phyloP scores from a whole-genome alignment of 2,797 vertebrate genomes.

The Pseudochromis fuscus region DNA sequence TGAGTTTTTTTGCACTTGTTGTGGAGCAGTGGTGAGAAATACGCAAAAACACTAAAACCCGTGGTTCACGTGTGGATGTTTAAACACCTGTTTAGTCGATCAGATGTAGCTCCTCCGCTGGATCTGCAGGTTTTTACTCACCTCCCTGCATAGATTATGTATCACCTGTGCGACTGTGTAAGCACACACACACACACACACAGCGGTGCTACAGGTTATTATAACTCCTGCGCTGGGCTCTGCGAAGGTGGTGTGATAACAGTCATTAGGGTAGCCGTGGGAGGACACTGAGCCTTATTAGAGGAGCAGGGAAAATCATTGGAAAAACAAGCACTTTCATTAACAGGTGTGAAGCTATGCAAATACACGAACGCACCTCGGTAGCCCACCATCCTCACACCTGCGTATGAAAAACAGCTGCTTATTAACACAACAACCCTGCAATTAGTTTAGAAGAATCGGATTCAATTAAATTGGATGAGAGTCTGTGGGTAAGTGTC shows the following conservation, averaged over 20 bases:
- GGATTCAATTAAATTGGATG: constrained; percentile 61
- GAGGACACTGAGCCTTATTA: constrained; percentile 82
- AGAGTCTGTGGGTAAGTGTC: constrained; percentile 35
- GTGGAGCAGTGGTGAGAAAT: neutral
- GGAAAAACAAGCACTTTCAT: constrained; percentile 82
- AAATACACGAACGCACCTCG: constrained; percentile 78
- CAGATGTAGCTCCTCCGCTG: constrained; percentile 25
- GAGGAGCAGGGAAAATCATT: constrained; percentile 77
- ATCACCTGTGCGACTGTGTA: constrained; percentile 65
- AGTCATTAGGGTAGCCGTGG: constrained; percentile 85
- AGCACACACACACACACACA: constrained; percentile 26
- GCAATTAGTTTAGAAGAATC: constrained; percentile 69
- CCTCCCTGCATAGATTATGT: constrained; percentile 34
- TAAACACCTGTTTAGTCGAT: constrained; percentile 14
- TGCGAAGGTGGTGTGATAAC: constrained; percentile 84
- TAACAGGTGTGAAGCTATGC: constrained; percentile 83
- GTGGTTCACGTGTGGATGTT: neutral
- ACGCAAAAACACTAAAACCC: neutral
- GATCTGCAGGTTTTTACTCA: constrained; percentile 51
- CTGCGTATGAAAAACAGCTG: constrained; percentile 72
- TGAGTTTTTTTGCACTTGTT: neutral
- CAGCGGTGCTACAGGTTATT: constrained; percentile 71
- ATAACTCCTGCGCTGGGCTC: constrained; percentile 74
- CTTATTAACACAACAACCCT: constrained; percentile 77
- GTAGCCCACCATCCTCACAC: constrained; percentile 67